phyloP scores from a whole-genome alignment of 23 tunicate genomes.

The Styela plicata region DNA sequence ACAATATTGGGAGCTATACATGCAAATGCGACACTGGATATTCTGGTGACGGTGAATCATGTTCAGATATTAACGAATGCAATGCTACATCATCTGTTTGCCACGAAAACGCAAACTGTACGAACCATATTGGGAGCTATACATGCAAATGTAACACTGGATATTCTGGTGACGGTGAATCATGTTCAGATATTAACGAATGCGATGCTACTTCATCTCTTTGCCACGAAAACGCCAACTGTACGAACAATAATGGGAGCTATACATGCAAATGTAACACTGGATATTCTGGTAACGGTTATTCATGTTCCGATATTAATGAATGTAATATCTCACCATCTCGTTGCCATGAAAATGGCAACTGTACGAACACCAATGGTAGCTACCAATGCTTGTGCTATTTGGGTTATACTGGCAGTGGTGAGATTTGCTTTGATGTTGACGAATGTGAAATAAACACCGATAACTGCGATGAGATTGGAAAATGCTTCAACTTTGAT shows the following conservation, averaged over 20 bases:
- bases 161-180: not conserved
- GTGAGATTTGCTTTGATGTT: not conserved
- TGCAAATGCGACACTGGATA: not conserved
- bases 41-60: not conserved
- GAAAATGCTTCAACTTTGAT: not conserved
- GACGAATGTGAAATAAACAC: not conserved
- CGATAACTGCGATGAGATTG: not conserved
- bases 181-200: not conserved
- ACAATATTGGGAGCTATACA: not conserved
- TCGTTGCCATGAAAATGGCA: not conserved
- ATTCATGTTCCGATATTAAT: not conserved
- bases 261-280: not conserved
- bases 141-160: not conserved
- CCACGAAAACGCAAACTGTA: not conserved
- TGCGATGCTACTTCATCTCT: not conserved
- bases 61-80: not conserved
- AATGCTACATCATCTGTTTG: not conserved
- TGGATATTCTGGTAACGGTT: not conserved
- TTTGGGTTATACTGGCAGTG: not conserved
- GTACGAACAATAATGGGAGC: not conserved
- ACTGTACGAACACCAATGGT: not conserved
- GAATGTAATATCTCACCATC: not conserved
- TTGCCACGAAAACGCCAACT: not conserved
- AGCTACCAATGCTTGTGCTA: not conserved
- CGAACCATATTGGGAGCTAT: not conserved